Evolutionary conservation across 2,113 vertebrate species (phyloP).

Genomic region (Lontra canadensis): DNA sequence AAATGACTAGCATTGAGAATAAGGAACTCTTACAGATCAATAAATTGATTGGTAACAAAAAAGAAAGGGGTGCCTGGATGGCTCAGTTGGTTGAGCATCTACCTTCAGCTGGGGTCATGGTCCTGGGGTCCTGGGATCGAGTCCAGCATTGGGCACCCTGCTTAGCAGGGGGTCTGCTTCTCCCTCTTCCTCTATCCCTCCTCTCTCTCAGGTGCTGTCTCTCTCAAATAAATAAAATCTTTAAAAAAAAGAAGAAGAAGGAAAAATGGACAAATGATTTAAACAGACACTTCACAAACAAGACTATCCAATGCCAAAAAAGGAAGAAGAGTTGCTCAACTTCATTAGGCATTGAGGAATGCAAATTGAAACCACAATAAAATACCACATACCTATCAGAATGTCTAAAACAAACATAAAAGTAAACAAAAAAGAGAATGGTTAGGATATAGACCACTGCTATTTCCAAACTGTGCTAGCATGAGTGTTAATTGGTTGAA

Average conservation of each 20-base stretch:
- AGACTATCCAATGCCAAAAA: background rate
- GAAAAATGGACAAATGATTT: background rate
- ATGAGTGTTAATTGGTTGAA: background rate
- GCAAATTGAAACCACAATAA: background rate
- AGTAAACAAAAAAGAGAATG: background rate
- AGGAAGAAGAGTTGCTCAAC: background rate
- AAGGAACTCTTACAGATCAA: background rate
- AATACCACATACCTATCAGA: background rate
- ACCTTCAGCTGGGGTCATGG: too few species aligned
- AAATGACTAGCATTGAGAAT: background rate
- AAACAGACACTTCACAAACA: background rate
- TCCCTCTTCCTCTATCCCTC: too few species aligned
- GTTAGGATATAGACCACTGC: background rate
- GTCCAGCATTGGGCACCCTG: too few species aligned
- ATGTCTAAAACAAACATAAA: background rate
- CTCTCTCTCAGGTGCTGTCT: too few species aligned
- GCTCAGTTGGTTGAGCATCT: too few species aligned
- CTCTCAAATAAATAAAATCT: too few species aligned
- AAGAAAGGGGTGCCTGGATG: background rate
- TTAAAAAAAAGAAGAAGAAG: background rate
- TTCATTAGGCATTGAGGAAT: background rate
- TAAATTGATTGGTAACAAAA: background rate
- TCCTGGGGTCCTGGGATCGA: too few species aligned
- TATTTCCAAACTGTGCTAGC: background rate
- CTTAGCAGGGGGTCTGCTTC: too few species aligned